phyloP scores from a whole-genome alignment of 1,140 invertebrate genomes.

The Nebria ingens region DNA sequence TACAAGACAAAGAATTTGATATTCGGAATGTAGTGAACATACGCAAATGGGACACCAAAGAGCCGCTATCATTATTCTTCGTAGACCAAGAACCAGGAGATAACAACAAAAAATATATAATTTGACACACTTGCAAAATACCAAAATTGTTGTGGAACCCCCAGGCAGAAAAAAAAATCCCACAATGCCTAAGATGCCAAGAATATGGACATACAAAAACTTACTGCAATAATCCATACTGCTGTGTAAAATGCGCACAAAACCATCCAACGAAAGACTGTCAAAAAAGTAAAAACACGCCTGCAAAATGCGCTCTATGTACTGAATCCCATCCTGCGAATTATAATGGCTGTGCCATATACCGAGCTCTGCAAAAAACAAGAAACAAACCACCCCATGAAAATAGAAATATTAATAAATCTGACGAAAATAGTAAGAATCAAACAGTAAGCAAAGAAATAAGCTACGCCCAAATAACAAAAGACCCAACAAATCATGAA shows the following conservation, averaged over 20 bases:
- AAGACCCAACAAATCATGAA: background rate
- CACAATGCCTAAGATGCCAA: slow-evolving; percentile 29
- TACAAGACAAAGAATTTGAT: slow-evolving; percentile 10
- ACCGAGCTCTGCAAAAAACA: slow-evolving; percentile 21
- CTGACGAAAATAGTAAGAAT: slow-evolving; percentile 24
- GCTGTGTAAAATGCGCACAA: slow-evolving; percentile 29
- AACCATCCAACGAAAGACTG: slow-evolving; percentile 30
- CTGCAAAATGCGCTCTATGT: slow-evolving; percentile 29
- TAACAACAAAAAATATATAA: slow-evolving; percentile 25
- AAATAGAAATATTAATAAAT: slow-evolving; percentile 9
- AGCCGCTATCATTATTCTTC: slow-evolving; percentile 25
- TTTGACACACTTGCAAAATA: slow-evolving; percentile 23
- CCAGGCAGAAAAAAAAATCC: slow-evolving; percentile 21
- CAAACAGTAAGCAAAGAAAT: slow-evolving; percentile 17
- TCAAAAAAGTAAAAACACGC: slow-evolving; percentile 23
- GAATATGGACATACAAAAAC: slow-evolving; percentile 28
- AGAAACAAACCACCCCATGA: slow-evolving; percentile 16
- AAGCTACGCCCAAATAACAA: slow-evolving; percentile 7
- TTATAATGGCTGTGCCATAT: slow-evolving; percentile 28
- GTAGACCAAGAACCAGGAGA: slow-evolving; percentile 23
- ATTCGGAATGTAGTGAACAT: slow-evolving; percentile 17
- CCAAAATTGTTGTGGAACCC: slow-evolving; percentile 23
- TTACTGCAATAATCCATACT: slow-evolving; percentile 21
- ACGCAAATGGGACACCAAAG: slow-evolving; percentile 18
- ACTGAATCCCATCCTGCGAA: slow-evolving; percentile 31